phyloP scores from a whole-genome alignment of 30 jellyfish, hydroid and myxozoan species.

The Aurelia sp. region DNA sequence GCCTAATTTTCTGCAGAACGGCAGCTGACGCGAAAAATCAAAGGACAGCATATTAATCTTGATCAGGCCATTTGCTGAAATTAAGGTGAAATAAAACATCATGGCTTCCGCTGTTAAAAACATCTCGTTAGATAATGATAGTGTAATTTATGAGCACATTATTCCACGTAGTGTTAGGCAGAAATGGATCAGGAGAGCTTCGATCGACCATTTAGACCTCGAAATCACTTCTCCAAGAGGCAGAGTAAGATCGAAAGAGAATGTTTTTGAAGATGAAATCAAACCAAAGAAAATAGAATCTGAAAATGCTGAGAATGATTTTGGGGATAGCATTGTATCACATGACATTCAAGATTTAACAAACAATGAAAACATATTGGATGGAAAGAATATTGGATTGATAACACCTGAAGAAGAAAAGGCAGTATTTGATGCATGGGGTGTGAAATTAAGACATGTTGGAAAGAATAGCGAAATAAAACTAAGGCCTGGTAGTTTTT shows the following conservation, averaged over 20 bases:
- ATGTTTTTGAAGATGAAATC: background rate
- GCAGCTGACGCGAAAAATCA: too few relatives aligned
- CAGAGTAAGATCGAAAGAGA: background rate
- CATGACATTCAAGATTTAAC: slow-evolving; percentile 39
- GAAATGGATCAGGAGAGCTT: slow-evolving; percentile 64
- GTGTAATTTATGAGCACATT: slow-evolving; percentile 70
- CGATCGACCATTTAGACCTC: slow-evolving; percentile 26
- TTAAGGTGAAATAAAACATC: background rate
- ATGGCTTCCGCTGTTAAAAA: slow-evolving; percentile 49
- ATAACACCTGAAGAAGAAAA: slow-evolving; percentile 54
- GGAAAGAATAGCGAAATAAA: background rate
- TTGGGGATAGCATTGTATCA: slow-evolving; percentile 52
- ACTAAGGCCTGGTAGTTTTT: background rate
- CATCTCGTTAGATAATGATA: slow-evolving; percentile 39
- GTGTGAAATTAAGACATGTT: slow-evolving; percentile 64
- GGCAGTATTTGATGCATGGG: slow-evolving; percentile 73
- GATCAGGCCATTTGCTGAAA: too few relatives aligned
- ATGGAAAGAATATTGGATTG: background rate
- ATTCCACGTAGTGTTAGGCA: slow-evolving; percentile 69
- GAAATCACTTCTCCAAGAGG: slow-evolving; percentile 4
- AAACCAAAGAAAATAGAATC: background rate
- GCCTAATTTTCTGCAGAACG: too few relatives aligned
- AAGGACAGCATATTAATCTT: too few relatives aligned
- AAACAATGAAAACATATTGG: background rate
- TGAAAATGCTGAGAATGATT: background rate